Conservation (phyloP, 1,140 invertebrate species). For the Daktulosphaira vitifoliae region DNA sequence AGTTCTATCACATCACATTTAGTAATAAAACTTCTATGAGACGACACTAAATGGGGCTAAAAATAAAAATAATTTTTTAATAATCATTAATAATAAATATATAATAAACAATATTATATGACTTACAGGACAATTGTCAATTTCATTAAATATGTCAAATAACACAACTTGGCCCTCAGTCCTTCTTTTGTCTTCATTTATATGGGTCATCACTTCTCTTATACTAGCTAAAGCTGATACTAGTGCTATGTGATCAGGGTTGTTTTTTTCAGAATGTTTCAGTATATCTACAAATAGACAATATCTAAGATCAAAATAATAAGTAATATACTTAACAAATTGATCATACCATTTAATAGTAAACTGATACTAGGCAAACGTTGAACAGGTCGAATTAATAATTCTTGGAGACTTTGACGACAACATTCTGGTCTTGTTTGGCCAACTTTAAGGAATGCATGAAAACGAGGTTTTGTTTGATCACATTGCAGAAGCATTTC, state of each 20-base stretch:
- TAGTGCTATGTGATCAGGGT: constrained; percentile 74
- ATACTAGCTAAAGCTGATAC: constrained; percentile 77
- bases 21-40: constrained; percentile 77
- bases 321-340: background rate
- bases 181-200: constrained; percentile 94
- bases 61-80: constrained; percentile 39
- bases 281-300: no score
- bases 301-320: no score
- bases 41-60: constrained; percentile 77
- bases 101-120: constrained; percentile 3
- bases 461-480: constrained; percentile 84
- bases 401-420: constrained; percentile 83
- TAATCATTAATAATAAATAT: constrained; percentile 1
- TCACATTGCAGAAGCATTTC: constrained; percentile 84
- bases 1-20: constrained; percentile 84
- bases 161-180: constrained; percentile 89
- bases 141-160: constrained; percentile 96
- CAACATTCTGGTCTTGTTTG: constrained; percentile 89
- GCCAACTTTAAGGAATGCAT: constrained; percentile 95
- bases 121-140: constrained; percentile 86
- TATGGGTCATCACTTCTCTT: constrained; percentile 88
- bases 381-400: constrained; percentile 94
- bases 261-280: constrained; percentile 78
- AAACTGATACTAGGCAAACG: constrained; percentile 89
- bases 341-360: constrained; percentile 72